These are phyloP conservation scores for Chymomyza fuscimana DNA, from an alignment of 2,888 invertebrate genomes.

Conservation along the genomic window DNA sequence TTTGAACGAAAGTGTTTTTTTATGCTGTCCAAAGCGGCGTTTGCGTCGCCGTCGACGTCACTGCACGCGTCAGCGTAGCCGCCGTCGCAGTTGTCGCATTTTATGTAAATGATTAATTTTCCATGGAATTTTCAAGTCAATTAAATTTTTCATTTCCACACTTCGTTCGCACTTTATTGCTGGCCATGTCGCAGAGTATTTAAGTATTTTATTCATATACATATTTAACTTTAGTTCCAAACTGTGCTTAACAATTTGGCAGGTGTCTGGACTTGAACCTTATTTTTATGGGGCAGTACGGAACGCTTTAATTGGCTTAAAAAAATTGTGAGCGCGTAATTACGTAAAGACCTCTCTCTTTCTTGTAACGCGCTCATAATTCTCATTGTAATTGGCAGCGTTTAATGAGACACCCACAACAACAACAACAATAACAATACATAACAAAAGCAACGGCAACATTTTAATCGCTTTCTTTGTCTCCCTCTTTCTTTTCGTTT, in stretches of 20 bases:
- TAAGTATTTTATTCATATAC: constrained; percentile 1
- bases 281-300: constrained; percentile 14
- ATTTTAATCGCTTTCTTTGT: constrained; percentile 7
- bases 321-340: background rate
- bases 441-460: background rate
- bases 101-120: constrained; percentile 77
- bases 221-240: background rate
- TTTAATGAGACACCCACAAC: constrained; percentile 43
- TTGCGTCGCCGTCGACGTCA: background rate
- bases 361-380: constrained; percentile 1
- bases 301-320: background rate
- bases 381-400: constrained; percentile 40
- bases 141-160: constrained; percentile 60
- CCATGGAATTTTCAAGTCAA: constrained; percentile 74
- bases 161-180: constrained; percentile 22
- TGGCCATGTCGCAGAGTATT: background rate
- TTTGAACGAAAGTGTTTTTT: constrained; percentile 18
- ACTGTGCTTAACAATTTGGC: background rate
- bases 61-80: background rate
- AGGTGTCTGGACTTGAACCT: background rate
- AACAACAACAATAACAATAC: background rate
- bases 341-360: background rate
- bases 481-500: constrained; percentile 6
- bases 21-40: background rate
- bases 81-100: background rate